Conservation (phyloP, 2,888 invertebrate genomes). For the Drosophila flavopinicola region DNA sequence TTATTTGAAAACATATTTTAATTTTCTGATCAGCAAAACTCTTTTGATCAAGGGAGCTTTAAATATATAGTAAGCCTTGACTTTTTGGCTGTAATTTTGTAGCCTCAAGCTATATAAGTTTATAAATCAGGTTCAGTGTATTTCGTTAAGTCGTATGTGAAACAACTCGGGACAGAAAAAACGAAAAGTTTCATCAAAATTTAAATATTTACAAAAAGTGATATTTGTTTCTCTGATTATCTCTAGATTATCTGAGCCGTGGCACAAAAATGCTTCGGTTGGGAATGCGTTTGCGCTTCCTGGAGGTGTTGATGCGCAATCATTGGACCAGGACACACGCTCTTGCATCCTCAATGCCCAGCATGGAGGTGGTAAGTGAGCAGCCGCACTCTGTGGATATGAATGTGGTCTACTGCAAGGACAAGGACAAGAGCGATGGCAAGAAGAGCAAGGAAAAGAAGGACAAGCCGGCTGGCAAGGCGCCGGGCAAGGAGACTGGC, state of each 20-base stretch:
- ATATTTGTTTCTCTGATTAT: neutral
- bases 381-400: neutral
- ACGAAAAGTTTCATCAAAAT: constrained; percentile 18
- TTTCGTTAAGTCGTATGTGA: neutral
- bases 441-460: neutral
- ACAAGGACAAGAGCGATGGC: neutral
- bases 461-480: neutral
- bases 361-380: neutral
- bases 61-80: constrained; percentile 19
- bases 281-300: constrained; percentile 3
- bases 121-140: constrained; percentile 1
- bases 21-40: too few species aligned
- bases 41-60: neutral
- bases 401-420: neutral
- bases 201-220: neutral
- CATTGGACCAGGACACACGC: neutral
- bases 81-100: too few species aligned
- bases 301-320: neutral
- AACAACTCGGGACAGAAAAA: constrained; percentile 2
- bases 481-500: neutral
- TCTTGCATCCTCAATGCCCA: neutral
- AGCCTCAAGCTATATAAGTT: too few species aligned
- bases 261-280: constrained; percentile 20
- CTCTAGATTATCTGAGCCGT: neutral
- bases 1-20: too few species aligned